These are phyloP conservation scores for Odontomachus brunneus DNA, from an alignment of 1,140 invertebrate species.

Conservation along the genomic window DNA sequence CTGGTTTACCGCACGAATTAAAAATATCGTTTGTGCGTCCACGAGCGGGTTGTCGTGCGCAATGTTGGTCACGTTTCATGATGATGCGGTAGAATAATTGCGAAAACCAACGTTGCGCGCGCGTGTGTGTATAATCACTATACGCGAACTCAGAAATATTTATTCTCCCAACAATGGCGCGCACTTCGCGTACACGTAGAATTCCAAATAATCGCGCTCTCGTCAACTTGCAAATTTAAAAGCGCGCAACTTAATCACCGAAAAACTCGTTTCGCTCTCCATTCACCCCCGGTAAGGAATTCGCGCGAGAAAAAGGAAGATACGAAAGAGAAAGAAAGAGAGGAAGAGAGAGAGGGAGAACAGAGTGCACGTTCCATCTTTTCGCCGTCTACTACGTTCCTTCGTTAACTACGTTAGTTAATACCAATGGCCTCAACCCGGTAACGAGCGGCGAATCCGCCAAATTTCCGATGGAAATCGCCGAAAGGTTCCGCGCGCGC, in stretches of 20 bases:
- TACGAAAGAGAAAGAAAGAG: background rate
- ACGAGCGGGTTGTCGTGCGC: constrained; percentile 18
- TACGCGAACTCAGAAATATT: constrained; percentile 46
- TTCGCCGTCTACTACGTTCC: background rate
- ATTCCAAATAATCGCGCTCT: constrained; percentile 20
- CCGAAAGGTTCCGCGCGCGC: background rate
- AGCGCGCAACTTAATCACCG: background rate
- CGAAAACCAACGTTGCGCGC: constrained; percentile 10
- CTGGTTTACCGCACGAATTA: constrained; percentile 47
- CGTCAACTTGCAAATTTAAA: constrained; percentile 19
- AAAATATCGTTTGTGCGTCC: constrained; percentile 43
- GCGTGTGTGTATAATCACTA: constrained; percentile 6
- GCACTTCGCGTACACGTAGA: background rate
- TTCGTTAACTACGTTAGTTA: constrained; percentile 11
- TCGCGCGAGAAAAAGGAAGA: background rate
- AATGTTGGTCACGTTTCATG: constrained; percentile 36
- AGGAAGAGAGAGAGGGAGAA: background rate
- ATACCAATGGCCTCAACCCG: background rate
- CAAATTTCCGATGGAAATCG: constrained; percentile 15
- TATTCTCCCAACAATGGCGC: constrained; percentile 12
- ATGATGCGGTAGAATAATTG: constrained; percentile 44
- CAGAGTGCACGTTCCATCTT: background rate
- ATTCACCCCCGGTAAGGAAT: background rate
- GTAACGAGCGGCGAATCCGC: constrained; percentile 17
- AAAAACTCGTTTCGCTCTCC: background rate